A percentile compares a stretch with the other conserved stretches of the same genome.
Conservation (phyloP, 2,113 vertebrate genomes). For the Alces alces region DNA sequence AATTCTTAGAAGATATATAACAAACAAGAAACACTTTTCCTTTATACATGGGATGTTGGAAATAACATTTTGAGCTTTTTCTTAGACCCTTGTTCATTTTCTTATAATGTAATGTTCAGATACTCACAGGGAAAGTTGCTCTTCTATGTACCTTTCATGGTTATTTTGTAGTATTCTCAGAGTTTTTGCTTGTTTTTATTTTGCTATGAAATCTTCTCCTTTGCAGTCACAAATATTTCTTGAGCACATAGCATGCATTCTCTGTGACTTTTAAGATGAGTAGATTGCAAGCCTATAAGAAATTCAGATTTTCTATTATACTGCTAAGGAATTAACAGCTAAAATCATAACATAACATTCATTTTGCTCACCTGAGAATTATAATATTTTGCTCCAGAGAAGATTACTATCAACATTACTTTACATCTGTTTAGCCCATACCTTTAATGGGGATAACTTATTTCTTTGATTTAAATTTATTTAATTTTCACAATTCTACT, state of each 20-base stretch:
- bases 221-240: background rate
- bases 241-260: background rate
- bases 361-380: background rate
- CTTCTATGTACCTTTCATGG: fast-evolving
- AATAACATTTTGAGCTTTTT: background rate
- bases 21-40: background rate
- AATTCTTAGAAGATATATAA: background rate
- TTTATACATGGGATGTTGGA: background rate
- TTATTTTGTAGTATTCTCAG: background rate
- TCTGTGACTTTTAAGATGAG: background rate
- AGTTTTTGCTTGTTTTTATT: background rate
- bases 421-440: background rate
- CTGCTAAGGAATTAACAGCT: background rate
- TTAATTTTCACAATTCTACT: background rate
- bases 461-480: background rate
- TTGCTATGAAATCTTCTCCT: background rate
- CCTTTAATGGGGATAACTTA: background rate
- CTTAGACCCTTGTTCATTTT: background rate
- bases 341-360: background rate
- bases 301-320: background rate
- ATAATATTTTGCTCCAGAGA: background rate
- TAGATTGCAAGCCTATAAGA: background rate
- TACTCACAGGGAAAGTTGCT: background rate
- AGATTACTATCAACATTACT: background rate
- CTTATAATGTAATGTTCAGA: background rate